A percentile compares a stretch with the other conserved stretches of the same genome.
Evolutionary conservation across 2,888 invertebrate species (phyloP).

Genomic region (Drosophila tanythrix): DNA sequence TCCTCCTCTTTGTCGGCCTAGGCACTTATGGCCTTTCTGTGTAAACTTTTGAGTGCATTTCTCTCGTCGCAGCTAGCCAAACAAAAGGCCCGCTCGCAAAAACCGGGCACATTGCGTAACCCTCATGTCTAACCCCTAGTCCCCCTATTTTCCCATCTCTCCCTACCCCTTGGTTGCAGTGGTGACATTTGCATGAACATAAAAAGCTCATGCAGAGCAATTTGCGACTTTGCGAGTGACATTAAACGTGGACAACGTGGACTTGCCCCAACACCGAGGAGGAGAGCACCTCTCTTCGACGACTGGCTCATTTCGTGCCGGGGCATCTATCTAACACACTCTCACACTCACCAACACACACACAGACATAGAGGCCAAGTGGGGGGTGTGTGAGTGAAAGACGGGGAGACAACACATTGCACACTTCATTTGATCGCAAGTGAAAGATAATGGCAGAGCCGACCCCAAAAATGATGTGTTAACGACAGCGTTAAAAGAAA

Average conservation of each 20-base stretch:
- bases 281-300: constrained; percentile 32
- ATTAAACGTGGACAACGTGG: constrained; percentile 76
- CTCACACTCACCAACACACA: background rate
- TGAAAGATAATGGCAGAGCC: constrained; percentile 72
- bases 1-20: constrained; percentile 12
- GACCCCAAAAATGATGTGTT: constrained; percentile 74
- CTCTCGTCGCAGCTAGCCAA: constrained; percentile 71
- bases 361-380: background rate
- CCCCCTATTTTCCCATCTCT: background rate
- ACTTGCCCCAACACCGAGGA: constrained; percentile 7
- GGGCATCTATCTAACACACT: constrained; percentile 33
- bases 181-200: constrained; percentile 81
- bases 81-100: constrained; percentile 65
- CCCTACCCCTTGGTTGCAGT: constrained; percentile 59
- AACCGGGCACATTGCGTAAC: constrained; percentile 64
- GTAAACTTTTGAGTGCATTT: constrained; percentile 80
- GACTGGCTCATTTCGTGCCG: constrained; percentile 58
- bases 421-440: constrained; percentile 82
- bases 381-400: background rate
- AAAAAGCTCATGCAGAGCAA: constrained; percentile 83
- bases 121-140: background rate
- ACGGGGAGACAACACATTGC: constrained; percentile 61
- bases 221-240: constrained; percentile 82
- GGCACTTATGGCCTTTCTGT: constrained; percentile 78
- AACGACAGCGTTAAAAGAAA: constrained; percentile 74